Conservation (phyloP, 37 sponge, comb jelly and placozoan genomes). For the Eunapius fragilis region DNA sequence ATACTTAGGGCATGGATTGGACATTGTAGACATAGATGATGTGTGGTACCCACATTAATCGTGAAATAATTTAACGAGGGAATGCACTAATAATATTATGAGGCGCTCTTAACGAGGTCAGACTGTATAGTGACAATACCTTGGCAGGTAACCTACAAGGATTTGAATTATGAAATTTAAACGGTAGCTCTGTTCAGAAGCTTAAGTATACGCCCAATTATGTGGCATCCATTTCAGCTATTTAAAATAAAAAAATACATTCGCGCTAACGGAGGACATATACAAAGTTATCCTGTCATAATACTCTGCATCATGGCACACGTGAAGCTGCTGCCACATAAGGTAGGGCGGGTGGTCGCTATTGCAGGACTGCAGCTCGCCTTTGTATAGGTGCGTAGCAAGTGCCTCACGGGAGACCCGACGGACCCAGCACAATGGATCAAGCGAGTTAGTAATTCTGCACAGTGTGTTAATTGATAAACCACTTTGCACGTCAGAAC, state of each 20-base stretch:
- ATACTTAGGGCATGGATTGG: too few relatives aligned
- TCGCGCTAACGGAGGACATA: neutral
- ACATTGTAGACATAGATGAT: too few relatives aligned
- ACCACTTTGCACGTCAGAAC: neutral
- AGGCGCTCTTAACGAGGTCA: too few relatives aligned
- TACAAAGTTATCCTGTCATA: neutral
- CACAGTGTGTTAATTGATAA: neutral
- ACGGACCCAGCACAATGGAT: conserved; percentile 51
- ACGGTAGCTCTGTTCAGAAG: too few relatives aligned
- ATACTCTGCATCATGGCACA: neutral
- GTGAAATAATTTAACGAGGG: too few relatives aligned
- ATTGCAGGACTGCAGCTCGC: neutral
- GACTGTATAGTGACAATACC: too few relatives aligned
- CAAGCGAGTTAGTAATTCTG: conserved; percentile 35
- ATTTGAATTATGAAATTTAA: too few relatives aligned
- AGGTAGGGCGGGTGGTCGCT: neutral
- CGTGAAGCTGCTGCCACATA: neutral
- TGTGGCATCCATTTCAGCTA: too few relatives aligned
- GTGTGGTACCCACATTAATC: too few relatives aligned
- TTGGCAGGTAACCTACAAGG: too few relatives aligned
- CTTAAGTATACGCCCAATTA: too few relatives aligned
- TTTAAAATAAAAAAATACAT: neutral
- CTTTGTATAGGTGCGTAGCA: conserved; percentile 40
- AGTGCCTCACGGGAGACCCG: conserved; percentile 49
- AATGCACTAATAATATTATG: too few relatives aligned